Conservation (phyloP, 1,140 invertebrate species). For the Drosophila ercepeae region DNA sequence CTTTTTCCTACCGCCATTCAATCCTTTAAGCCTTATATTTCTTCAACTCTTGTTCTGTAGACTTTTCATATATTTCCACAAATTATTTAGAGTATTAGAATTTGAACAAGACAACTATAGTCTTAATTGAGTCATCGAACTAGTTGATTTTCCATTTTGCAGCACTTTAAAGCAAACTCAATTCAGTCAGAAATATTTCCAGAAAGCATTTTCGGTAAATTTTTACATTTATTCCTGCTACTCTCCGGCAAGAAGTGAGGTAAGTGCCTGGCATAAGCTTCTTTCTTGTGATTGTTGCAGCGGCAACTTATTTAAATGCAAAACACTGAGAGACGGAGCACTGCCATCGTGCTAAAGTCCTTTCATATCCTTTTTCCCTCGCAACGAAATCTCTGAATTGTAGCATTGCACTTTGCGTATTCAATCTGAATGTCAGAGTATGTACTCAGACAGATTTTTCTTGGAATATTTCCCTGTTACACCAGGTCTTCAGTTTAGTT, state of each 20-base stretch:
- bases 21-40: constrained; percentile 3
- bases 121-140: constrained; percentile 8
- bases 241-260: constrained; percentile 19
- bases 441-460: constrained; percentile 27
- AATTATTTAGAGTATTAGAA: constrained; percentile 3
- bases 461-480: constrained; percentile 5
- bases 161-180: constrained; percentile 10
- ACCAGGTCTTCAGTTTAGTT: constrained; percentile 1
- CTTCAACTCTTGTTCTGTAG: background rate
- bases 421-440: constrained; percentile 52
- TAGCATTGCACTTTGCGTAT: constrained; percentile 26
- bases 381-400: constrained; percentile 41
- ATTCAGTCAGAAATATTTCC: constrained; percentile 9
- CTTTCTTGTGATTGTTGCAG: constrained; percentile 15
- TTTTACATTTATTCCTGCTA: constrained; percentile 9
- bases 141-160: constrained; percentile 8
- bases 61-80: too few species aligned
- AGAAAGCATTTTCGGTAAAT: background rate
- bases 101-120: background rate
- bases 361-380: constrained; percentile 13
- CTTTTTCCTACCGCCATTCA: background rate
- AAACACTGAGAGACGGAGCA: constrained; percentile 43
- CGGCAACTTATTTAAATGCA: constrained; percentile 64
- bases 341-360: constrained; percentile 15
- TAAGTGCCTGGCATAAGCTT: constrained; percentile 48